phyloP scores from a whole-genome alignment of 2,888 invertebrate species.

The Helobdella robusta region DNA sequence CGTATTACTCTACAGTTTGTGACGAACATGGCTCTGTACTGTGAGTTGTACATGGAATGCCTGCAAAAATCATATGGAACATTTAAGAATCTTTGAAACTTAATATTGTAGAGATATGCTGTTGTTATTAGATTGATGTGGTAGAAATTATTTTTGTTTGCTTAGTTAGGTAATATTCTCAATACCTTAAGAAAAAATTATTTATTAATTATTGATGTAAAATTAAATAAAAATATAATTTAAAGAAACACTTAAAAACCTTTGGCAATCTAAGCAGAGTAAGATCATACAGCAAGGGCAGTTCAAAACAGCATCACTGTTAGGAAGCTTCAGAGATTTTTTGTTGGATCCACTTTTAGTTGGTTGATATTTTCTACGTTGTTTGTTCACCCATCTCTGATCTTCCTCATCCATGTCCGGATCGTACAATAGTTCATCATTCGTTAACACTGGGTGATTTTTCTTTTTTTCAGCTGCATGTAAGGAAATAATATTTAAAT shows the following conservation, averaged over 20 bases:
- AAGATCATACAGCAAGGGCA: constrained; percentile 57
- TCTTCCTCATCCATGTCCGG: constrained; percentile 54
- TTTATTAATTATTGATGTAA: too few species aligned
- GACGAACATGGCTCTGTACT: constrained; percentile 59
- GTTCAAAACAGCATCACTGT: constrained; percentile 56
- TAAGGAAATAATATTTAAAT: not conserved
- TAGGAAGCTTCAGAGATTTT: constrained; percentile 40
- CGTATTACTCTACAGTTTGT: constrained; percentile 51
- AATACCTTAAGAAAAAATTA: too few species aligned
- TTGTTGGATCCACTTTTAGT: not conserved
- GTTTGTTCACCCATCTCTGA: constrained; percentile 54
- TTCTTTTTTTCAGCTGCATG: not conserved
- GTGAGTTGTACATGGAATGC: constrained; percentile 54
- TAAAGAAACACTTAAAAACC: constrained; percentile 42
- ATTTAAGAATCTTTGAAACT: too few species aligned
- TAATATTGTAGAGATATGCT: too few species aligned
- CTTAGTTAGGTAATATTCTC: too few species aligned
- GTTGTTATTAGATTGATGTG: too few species aligned
- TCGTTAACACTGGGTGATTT: constrained; percentile 31
- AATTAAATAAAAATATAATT: not conserved
- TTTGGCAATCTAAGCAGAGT: constrained; percentile 57
- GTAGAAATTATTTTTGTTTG: too few species aligned
- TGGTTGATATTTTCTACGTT: constrained; percentile 45
- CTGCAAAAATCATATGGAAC: constrained; percentile 45
- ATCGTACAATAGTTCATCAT: constrained; percentile 54